phyloP scores from a whole-genome alignment of 2,113 vertebrate species.

The Toxotes chatareus region DNA sequence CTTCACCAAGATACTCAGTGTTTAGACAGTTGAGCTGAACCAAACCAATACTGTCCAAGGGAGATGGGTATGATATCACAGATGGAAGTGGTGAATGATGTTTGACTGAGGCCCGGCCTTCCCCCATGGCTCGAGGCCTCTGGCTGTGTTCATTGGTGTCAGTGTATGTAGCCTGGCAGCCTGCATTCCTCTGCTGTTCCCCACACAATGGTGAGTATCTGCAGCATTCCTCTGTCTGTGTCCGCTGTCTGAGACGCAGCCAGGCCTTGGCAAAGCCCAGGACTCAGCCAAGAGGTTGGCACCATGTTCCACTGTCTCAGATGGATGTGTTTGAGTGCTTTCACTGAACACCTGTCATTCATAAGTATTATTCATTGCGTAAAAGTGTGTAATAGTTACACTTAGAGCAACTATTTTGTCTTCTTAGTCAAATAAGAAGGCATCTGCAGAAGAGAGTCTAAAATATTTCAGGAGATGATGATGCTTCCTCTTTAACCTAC shows the following conservation, averaged over 20 bases:
- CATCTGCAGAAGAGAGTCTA: conserved; percentile 23
- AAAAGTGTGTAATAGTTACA: neutral
- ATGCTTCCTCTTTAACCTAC: conserved; percentile 53
- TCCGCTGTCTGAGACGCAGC: conserved; percentile 75
- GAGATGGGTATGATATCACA: conserved; percentile 57
- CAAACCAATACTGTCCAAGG: conserved; percentile 36
- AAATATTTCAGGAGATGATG: conserved; percentile 37
- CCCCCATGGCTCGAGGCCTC: conserved; percentile 68
- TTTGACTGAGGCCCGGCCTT: conserved; percentile 47
- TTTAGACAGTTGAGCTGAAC: conserved; percentile 56
- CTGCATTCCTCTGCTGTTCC: conserved; percentile 80
- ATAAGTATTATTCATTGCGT: neutral
- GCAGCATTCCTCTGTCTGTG: conserved; percentile 82
- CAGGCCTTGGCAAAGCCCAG: conserved; percentile 60
- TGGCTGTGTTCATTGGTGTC: conserved; percentile 79
- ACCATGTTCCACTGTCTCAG: conserved; percentile 21
- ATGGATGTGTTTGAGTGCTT: conserved; percentile 25
- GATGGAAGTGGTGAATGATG: conserved; percentile 42
- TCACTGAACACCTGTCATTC: conserved; percentile 9
- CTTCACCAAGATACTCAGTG: conserved; percentile 40
- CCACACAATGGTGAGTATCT: conserved; percentile 80
- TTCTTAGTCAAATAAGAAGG: conserved; percentile 1
- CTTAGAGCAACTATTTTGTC: neutral
- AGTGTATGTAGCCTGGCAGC: conserved; percentile 73
- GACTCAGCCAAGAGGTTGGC: conserved; percentile 49